Evolutionary conservation across 2,888 invertebrate species (phyloP).

Genomic region (Andrena haemorrhoa): DNA sequence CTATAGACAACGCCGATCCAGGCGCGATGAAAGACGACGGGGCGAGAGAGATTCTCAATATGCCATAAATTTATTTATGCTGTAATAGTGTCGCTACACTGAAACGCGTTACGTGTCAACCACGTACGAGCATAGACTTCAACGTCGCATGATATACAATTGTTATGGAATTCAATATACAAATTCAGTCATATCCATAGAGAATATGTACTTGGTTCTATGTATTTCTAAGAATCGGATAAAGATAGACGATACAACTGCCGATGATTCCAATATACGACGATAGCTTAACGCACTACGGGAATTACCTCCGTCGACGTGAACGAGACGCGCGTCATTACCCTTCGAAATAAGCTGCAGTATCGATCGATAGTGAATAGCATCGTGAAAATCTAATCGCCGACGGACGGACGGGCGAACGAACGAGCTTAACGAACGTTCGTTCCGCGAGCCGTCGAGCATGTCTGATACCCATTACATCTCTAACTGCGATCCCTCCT

Average conservation of each 20-base stretch:
- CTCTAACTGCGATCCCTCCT: conserved; percentile 49
- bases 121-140: conserved; percentile 46
- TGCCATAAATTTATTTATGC: conserved; percentile 68
- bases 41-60: conserved; percentile 6
- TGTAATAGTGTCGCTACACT: conserved; percentile 58
- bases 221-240: conserved; percentile 40
- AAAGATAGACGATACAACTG: conserved; percentile 55
- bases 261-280: conserved; percentile 24
- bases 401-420: conserved; percentile 1
- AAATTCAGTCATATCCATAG: conserved; percentile 47
- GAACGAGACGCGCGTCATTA: conserved; percentile 13
- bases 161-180: conserved; percentile 62
- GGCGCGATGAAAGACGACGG: not conserved
- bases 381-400: conserved; percentile 16
- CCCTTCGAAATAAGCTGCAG: conserved; percentile 20
- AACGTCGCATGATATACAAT: conserved; percentile 50
- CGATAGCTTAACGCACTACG: conserved; percentile 42
- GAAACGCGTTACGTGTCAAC: conserved; percentile 44
- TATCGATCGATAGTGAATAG: conserved; percentile 13
- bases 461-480: conserved; percentile 20
- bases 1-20: not conserved
- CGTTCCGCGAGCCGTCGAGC: conserved; percentile 10
- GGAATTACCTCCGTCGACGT: conserved; percentile 40
- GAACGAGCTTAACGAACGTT: conserved; percentile 8
- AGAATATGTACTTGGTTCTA: conserved; percentile 42